Percentiles rank a stretch among this genome's conserved stretches.
phyloP scores from a whole-genome alignment of 2,113 vertebrate species.

The Falco punctatus region DNA sequence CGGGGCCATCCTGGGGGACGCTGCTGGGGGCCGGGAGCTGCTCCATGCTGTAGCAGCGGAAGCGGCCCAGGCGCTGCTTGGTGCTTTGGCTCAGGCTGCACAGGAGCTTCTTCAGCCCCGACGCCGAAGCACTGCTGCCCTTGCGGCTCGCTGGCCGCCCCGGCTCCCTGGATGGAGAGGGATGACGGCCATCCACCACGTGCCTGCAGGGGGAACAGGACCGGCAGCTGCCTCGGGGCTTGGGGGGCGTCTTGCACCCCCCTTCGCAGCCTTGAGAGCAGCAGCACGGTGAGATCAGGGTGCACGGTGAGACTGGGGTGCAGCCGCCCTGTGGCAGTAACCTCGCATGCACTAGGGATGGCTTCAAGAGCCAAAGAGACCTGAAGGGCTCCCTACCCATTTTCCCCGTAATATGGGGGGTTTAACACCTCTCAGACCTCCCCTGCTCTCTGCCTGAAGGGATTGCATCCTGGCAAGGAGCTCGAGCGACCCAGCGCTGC shows the following conservation, averaged over 20 bases:
- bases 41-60: constrained; percentile 84
- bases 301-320: fast-evolving
- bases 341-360: fast-evolving
- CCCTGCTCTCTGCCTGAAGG: neutral
- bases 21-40: constrained; percentile 42
- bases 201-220: fast-evolving
- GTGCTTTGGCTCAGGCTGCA: constrained; percentile 82
- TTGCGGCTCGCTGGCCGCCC: neutral
- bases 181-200: fast-evolving
- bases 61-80: constrained; percentile 79
- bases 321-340: fast-evolving
- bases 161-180: neutral
- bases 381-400: fast-evolving
- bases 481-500: neutral
- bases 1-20: neutral
- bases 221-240: neutral
- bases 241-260: fast-evolving
- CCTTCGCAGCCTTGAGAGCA: neutral
- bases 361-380: neutral
- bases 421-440: neutral
- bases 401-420: neutral
- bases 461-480: neutral
- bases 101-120: constrained; percentile 83
- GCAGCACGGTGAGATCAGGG: neutral
- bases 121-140: constrained; percentile 11